phyloP scores from a whole-genome alignment of 2,113 vertebrate genomes.

The Dicaeum eximium region DNA sequence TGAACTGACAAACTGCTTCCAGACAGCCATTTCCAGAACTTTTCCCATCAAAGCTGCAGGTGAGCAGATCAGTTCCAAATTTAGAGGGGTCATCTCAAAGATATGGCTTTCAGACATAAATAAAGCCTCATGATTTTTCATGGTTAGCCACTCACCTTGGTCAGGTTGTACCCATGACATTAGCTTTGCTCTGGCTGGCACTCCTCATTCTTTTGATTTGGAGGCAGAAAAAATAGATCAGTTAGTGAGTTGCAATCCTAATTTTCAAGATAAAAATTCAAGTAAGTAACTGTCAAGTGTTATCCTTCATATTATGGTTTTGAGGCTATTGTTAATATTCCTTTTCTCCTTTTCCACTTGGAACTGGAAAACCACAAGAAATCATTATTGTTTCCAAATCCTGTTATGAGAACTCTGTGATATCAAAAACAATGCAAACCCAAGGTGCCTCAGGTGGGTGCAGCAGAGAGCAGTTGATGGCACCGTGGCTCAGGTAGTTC shows the following conservation, averaged over 20 bases:
- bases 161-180: background rate
- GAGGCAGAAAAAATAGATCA: background rate
- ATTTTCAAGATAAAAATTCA: background rate
- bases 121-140: background rate
- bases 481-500: conserved; percentile 60
- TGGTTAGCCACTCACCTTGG: background rate
- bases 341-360: conserved; percentile 21
- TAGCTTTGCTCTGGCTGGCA: background rate
- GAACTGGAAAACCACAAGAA: conserved; percentile 61
- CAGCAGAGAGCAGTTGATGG: conserved; percentile 60
- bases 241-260: background rate
- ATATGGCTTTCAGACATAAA: background rate
- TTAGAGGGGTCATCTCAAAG: background rate
- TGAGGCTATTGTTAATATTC: background rate
- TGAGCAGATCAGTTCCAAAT: background rate
- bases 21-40: background rate
- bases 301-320: background rate
- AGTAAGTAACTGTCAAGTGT: background rate
- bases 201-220: background rate
- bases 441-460: conserved; percentile 48
- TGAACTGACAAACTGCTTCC: background rate
- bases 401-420: conserved; percentile 56
- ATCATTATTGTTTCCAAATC: conserved; percentile 51
- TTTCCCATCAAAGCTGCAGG: background rate
- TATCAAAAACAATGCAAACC: conserved; percentile 61